Percentiles rank a stretch among this genome's conserved stretches.
phyloP scores from a whole-genome alignment of 2,113 vertebrate species.

The Scomber scombrus region DNA sequence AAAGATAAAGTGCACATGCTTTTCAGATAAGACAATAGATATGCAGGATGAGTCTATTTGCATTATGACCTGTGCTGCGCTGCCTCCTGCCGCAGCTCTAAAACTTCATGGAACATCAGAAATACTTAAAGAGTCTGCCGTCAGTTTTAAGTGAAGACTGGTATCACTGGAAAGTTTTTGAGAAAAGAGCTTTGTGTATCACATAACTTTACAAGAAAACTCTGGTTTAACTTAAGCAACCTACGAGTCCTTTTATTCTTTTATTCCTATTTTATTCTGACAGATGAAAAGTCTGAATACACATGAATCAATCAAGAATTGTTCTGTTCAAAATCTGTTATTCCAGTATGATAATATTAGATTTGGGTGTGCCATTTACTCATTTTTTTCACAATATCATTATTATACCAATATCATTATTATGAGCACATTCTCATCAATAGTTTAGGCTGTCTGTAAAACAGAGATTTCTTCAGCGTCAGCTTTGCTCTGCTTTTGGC shows the following conservation, averaged over 20 bases:
- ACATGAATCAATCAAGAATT: neutral
- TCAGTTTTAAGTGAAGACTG: constrained; percentile 28
- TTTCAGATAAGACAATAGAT: constrained; percentile 56
- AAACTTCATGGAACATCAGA: constrained; percentile 38
- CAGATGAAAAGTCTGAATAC: constrained; percentile 5
- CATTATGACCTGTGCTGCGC: constrained; percentile 38
- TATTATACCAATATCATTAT: neutral
- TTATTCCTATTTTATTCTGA: constrained; percentile 20
- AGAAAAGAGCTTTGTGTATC: constrained; percentile 3
- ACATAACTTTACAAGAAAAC: constrained; percentile 15
- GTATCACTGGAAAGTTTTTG: constrained; percentile 15
- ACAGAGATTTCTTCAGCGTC: constrained; percentile 4
- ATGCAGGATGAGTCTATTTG: constrained; percentile 34
- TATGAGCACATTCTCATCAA: neutral
- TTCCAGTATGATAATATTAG: neutral
- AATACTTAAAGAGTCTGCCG: constrained; percentile 7
- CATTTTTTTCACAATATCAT: neutral
- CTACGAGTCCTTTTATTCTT: neutral
- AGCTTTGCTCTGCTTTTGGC: constrained; percentile 10
- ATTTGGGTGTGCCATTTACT: neutral
- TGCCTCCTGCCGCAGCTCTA: neutral
- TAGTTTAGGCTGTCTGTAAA: neutral
- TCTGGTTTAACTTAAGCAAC: constrained; percentile 12
- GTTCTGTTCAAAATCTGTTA: neutral
- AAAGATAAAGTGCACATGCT: constrained; percentile 60